Conservation (phyloP, 2,888 invertebrate species). For the Hydraecia micacea region DNA sequence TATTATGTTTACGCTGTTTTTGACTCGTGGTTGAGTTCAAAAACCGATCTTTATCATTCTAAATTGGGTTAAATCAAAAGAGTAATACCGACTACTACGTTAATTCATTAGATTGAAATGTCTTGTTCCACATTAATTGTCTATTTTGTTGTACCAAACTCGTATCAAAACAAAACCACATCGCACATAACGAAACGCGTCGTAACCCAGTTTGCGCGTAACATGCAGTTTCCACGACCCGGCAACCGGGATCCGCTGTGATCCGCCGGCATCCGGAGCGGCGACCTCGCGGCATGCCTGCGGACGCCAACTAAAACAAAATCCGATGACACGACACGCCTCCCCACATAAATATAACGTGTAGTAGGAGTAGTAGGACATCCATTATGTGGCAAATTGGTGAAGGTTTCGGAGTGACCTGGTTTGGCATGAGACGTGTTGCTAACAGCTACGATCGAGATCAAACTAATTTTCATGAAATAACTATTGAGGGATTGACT, state of each 20-base stretch:
- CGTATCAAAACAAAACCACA: conserved; percentile 26
- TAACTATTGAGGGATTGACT: background rate
- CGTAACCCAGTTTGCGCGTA: conserved; percentile 58
- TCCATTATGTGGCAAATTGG: conserved; percentile 38
- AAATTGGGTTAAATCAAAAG: conserved; percentile 3
- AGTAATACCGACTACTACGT: background rate
- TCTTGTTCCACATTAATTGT: background rate
- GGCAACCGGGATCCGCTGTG: conserved; percentile 60
- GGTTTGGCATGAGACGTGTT: conserved; percentile 20
- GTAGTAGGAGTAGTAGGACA: conserved; percentile 42
- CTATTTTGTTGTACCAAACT: background rate
- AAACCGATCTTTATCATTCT: conserved; percentile 1
- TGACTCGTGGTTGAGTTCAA: conserved; percentile 3
- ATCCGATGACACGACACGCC: conserved; percentile 70
- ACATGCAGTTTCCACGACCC: conserved; percentile 54
- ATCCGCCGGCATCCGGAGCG: conserved; percentile 66
- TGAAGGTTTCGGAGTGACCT: conserved; percentile 39
- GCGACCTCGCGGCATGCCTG: conserved; percentile 66
- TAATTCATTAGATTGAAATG: background rate
- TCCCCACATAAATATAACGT: conserved; percentile 51
- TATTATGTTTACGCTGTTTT: conserved; percentile 24
- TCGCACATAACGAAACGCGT: conserved; percentile 37
- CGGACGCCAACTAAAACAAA: conserved; percentile 76
- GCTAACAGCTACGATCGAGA: background rate
- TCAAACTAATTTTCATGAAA: background rate